Evolutionary conservation across 2,797 vertebrate species (phyloP).

Genomic region (Myotis myotis): DNA sequence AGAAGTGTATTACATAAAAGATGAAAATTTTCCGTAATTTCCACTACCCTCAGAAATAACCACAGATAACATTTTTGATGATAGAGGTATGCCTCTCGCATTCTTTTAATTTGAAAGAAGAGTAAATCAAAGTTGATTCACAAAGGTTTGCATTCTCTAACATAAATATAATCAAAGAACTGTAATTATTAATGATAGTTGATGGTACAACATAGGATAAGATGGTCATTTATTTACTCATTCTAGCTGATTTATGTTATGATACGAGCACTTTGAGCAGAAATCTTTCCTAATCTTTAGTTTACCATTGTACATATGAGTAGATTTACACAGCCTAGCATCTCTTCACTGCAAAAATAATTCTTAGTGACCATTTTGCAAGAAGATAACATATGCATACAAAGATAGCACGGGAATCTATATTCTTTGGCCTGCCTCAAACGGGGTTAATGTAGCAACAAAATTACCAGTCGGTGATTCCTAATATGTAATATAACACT

Average conservation of each 20-base stretch:
- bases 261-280: not conserved
- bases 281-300: not conserved
- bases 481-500: not conserved
- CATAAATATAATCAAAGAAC: not conserved
- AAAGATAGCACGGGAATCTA: not conserved
- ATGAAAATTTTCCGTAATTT: not conserved
- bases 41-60: not conserved
- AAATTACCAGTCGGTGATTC: not conserved
- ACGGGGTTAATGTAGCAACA: not conserved
- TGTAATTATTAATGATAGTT: not conserved
- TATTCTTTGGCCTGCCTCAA: not conserved
- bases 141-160: not conserved
- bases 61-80: not conserved
- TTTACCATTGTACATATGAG: not conserved
- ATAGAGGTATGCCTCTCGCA: not conserved
- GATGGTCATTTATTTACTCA: not conserved
- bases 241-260: not conserved
- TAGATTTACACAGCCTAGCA: not conserved
- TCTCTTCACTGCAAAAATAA: not conserved
- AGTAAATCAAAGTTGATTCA: not conserved
- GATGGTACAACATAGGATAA: not conserved
- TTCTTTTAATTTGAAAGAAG: not conserved
- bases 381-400: not conserved
- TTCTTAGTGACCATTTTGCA: not conserved
- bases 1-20: not conserved